Evolutionary conservation across 2,888 invertebrate genomes (phyloP).

Genomic region (Drosophila monieri): DNA sequence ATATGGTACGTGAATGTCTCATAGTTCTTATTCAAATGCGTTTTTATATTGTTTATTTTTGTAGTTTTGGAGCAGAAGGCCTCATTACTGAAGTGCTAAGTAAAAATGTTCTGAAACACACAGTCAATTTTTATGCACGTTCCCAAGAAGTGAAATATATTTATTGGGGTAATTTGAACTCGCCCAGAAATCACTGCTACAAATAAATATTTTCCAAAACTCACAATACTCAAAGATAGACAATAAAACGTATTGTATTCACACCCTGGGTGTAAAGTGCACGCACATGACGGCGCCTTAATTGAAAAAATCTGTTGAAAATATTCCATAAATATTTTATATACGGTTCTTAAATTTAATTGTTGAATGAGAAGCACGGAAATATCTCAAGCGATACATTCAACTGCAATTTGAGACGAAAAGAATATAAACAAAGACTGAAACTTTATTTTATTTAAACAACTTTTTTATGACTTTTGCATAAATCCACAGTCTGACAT

Average conservation of each 20-base stretch:
- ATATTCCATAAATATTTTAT: constrained; percentile 12
- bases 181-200: not conserved
- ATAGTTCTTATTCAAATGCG: constrained; percentile 43
- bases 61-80: constrained; percentile 7
- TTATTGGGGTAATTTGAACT: not conserved
- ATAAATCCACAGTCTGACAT: not conserved
- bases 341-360: constrained; percentile 22
- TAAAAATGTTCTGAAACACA: not conserved
- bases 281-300: constrained; percentile 47
- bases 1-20: constrained; percentile 4
- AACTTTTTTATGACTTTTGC: not conserved
- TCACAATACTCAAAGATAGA: constrained; percentile 45
- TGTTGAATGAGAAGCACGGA: constrained; percentile 3
- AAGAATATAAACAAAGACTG: not conserved
- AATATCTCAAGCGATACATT: not conserved
- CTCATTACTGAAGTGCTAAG: not conserved
- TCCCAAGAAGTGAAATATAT: not conserved
- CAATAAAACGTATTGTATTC: not conserved
- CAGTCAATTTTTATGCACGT: not conserved
- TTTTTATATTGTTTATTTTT: constrained; percentile 20
- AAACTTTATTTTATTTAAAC: constrained; percentile 2
- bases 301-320: constrained; percentile 47
- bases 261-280: constrained; percentile 11
- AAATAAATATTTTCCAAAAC: constrained; percentile 45
- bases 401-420: not conserved